These are phyloP conservation scores for Pipa parva DNA, from an alignment of 2,113 vertebrate species.

Conservation along the genomic window DNA sequence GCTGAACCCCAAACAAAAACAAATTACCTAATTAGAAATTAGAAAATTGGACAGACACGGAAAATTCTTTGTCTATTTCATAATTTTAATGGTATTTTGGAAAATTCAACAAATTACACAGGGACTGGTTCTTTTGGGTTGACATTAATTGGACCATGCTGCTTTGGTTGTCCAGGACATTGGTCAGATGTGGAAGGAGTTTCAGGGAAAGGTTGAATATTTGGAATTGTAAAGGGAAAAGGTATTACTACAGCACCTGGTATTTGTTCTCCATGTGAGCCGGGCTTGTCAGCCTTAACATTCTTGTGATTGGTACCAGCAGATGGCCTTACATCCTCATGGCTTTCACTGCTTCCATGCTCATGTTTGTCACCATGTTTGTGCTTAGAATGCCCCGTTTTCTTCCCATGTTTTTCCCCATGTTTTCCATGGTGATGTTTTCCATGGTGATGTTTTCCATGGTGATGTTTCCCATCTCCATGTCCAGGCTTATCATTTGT, in stretches of 20 bases:
- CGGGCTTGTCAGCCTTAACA: background rate
- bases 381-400: background rate
- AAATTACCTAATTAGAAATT: no score
- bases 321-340: no score
- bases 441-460: background rate
- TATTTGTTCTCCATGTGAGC: background rate
- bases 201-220: conserved; percentile 11
- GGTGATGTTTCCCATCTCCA: conserved; percentile 1
- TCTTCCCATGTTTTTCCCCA: conserved; percentile 3
- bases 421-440: conserved; percentile 5
- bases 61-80: no score
- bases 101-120: no score
- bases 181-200: conserved; percentile 16
- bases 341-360: conserved; percentile 12
- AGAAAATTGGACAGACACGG: no score
- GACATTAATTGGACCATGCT: background rate
- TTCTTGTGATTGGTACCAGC: conserved; percentile 17
- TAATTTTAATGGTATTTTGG: no score
- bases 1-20: no score
- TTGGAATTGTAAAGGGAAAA: conserved; percentile 10
- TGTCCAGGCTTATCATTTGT: background rate
- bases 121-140: background rate
- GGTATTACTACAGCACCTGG: no score
- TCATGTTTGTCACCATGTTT: conserved; percentile 9
- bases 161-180: conserved; percentile 16